Base-by-base conservation (phyloP, 2,797 vertebrate species). In the Cheracebus regulus region DNA sequence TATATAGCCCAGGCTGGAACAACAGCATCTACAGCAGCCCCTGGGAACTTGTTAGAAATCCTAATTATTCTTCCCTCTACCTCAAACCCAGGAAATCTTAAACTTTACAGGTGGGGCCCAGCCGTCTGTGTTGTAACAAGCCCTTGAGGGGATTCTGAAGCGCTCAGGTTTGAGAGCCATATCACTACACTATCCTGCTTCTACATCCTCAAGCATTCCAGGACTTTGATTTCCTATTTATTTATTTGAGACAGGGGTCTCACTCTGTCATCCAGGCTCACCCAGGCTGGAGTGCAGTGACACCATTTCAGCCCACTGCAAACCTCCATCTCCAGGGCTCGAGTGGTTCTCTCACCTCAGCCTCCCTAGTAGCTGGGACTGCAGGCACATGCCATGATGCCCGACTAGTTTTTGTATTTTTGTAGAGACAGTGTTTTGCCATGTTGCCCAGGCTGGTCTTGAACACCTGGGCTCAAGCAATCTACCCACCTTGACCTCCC, bases 11-110 rank as follows among this genome's bases (percentile, higher is more conserved):
- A 9, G 44, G 22, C 17, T 5, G 2, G 55, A 36, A 52, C 11
- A 24, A 39, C 92, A 55, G 41, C 46, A 64, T 57, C 41, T 20
- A 24, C 19, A 30, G 19, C 12, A 28, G 26, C 83, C 78, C 57
- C 39, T 88, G 92, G 94, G 92, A 90, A 41, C 48, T 96, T 95
- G 95, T 97, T 95, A 96, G 82, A 97, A 81, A 86, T 46, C 19
- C 36, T 97, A 20, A 96, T 92, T 95, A 75, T 83, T 95, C 39
- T 84, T 24, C 24, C 44, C 50, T 20, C 58, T 15, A 83, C 41
- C 55, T 67, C 39, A 96, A 88, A 90, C 55, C 46, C 58, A 36
- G 14, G 58, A 57, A 90, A 82, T 61, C 64, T 84, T 84, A 85
- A 88, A 70, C 90, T 67, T 24, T 8, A n/a, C 7, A 26, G 57